phyloP scores from a whole-genome alignment of 2,113 vertebrate species.

The Montifringilla adamsi region DNA sequence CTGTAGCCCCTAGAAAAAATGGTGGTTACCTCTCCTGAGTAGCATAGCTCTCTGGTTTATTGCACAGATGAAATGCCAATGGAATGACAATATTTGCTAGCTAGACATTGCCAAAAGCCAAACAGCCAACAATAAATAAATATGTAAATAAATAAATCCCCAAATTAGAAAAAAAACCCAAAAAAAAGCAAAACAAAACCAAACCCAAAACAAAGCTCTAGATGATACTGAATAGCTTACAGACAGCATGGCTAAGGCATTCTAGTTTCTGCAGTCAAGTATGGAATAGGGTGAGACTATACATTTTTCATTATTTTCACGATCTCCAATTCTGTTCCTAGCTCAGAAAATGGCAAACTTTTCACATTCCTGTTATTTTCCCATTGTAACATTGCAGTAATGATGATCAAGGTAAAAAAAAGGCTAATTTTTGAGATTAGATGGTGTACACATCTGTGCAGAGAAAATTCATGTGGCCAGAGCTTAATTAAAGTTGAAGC shows the following conservation, averaged over 20 bases:
- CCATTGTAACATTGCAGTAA: not conserved
- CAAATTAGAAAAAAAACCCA: not conserved
- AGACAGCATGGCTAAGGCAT: not conserved
- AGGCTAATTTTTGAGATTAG: not conserved
- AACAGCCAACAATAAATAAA: not conserved
- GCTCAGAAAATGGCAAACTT: not conserved
- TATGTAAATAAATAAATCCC: not conserved
- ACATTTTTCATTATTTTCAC: not conserved
- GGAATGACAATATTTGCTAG: not conserved
- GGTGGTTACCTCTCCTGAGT: not conserved
- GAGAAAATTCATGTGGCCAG: not conserved
- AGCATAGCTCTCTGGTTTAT: not conserved
- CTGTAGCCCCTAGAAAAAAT: not conserved
- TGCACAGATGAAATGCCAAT: not conserved
- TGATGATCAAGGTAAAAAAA: not conserved
- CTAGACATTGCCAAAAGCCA: not conserved
- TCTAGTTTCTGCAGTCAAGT: not conserved
- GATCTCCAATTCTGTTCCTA: not conserved
- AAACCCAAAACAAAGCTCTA: not conserved
- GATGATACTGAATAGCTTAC: not conserved
- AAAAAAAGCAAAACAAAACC: not conserved
- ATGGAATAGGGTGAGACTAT: not conserved
- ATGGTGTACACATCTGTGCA: not conserved
- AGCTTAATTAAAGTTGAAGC: not conserved
- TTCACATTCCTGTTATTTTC: not conserved